Percentiles rank a stretch among this genome's conserved stretches.
phyloP scores from a whole-genome alignment of 2,888 invertebrate species.

The Lithophane semibrunnea region DNA sequence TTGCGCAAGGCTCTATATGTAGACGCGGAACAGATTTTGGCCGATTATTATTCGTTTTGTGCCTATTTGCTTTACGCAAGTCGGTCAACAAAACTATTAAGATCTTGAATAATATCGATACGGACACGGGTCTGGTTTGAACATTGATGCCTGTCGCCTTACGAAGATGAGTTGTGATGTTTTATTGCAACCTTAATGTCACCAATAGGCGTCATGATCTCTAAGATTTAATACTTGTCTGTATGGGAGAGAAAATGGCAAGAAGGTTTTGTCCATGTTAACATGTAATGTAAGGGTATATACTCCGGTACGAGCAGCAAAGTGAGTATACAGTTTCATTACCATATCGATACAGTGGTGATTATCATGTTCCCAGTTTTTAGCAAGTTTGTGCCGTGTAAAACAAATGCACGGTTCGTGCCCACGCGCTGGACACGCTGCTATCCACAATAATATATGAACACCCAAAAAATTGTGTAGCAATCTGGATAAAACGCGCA shows the following conservation, averaged over 20 bases:
- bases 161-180: constrained; percentile 9
- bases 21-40: constrained; percentile 44
- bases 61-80: constrained; percentile 44
- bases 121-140: constrained; percentile 33
- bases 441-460: constrained; percentile 58
- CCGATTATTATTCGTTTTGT: constrained; percentile 32
- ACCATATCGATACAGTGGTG: too few relatives aligned
- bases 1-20: constrained; percentile 26
- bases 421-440: constrained; percentile 62
- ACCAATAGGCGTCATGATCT: background rate
- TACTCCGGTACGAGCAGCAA: background rate
- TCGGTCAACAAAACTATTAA: constrained; percentile 31
- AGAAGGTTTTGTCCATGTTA: background rate
- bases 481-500: constrained; percentile 80
- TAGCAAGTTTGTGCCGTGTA: constrained; percentile 57
- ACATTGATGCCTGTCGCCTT: constrained; percentile 22
- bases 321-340: background rate
- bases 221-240: background rate
- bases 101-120: constrained; percentile 33
- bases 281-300: background rate
- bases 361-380: constrained; percentile 60
- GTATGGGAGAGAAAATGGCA: background rate
- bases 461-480: constrained; percentile 72
- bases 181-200: constrained; percentile 2
- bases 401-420: constrained; percentile 54